Conservation (phyloP, 2,797 vertebrate genomes). For the Perodicticus potto region DNA sequence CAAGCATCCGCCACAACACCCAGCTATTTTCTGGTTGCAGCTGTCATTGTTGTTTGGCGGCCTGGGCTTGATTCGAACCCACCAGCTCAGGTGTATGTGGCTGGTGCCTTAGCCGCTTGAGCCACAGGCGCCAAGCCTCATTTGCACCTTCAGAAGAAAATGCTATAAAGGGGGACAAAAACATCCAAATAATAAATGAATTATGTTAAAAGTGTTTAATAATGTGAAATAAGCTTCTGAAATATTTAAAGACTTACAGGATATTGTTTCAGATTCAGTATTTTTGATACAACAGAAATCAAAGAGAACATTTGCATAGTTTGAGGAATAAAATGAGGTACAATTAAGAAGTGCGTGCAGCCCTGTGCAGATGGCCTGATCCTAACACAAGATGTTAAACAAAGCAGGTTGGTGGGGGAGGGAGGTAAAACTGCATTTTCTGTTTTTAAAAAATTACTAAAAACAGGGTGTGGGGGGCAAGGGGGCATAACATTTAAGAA, state of each 20-base stretch:
- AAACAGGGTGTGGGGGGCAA: neutral
- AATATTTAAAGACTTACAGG: slow-evolving; percentile 51
- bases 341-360: slow-evolving; percentile 74
- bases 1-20: too few relatives aligned
- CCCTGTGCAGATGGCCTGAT: slow-evolving; percentile 80
- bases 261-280: slow-evolving; percentile 52
- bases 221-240: slow-evolving; percentile 49
- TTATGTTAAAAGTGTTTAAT: slow-evolving; percentile 61
- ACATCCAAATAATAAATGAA: slow-evolving; percentile 69
- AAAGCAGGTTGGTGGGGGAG: slow-evolving; percentile 76
- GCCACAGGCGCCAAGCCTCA: neutral
- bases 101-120: too few relatives aligned
- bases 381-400: slow-evolving; percentile 81
- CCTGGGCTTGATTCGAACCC: too few relatives aligned
- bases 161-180: slow-evolving; percentile 76
- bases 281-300: slow-evolving; percentile 60
- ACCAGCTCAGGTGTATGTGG: too few relatives aligned
- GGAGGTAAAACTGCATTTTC: slow-evolving; percentile 62
- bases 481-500: slow-evolving; percentile 36
- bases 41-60: too few relatives aligned
- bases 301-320: slow-evolving; percentile 37
- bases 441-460: slow-evolving; percentile 22
- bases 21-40: too few relatives aligned
- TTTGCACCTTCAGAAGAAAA: slow-evolving; percentile 78
- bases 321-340: slow-evolving; percentile 70